Evolutionary conservation across 2,888 invertebrate genomes (phyloP), one percentile per base, ranked within the genome.

Genomic region (Lasioglossum zephyrum): DNA sequence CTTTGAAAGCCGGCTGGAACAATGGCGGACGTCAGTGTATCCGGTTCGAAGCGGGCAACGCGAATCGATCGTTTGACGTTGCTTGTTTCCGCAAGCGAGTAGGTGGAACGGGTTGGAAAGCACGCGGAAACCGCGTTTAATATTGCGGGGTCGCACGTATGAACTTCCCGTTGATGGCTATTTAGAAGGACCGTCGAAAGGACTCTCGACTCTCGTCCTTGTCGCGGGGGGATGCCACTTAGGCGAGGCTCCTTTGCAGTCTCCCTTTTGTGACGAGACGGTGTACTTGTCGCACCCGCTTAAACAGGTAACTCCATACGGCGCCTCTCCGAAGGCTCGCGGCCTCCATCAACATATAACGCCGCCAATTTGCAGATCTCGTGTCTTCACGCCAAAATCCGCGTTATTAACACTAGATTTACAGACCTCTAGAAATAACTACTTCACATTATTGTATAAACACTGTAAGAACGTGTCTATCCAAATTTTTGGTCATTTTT

Each of bases 221-320:
- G 81, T 81, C 78, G 77, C 73, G 53, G 78, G 49, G 70, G 73
- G 49, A 63, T 76, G 73, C 63, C 81, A 86, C 84, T 86, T 84
- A 86, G 76, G 60, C 57, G 80, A 72, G 57, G 66, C 83, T 86
- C 81, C 84, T 75, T 73, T 49, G 74, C 75, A 60, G 86, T 75
- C 76, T 81, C 81, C 57, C 82, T 82, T 76, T 79, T 77, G 84
- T 77, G 44, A 60, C 4, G 70, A 47, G 57, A 31, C 53, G 63
- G 79, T 16, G 60, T 73, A 36, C 76, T 74, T 80, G 63, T 73
- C 66, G 36, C 31, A 47, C 78, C 41, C 63, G 78, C 44, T 81
- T 72, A 81, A 78, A 66, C 69, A 63, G 73, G 73, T 78, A 63
- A 66, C 82, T 78, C 73, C 81, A 60, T 73, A 47, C 31, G 36